phyloP scores from a whole-genome alignment of 2,113 vertebrate species.

The Bos taurus region ARS-UCD2.0 NC_037330.1:36207501-36208000 shows the following conservation, averaged over 20 bases:
- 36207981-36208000: slow-evolving; percentile 32
- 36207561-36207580: slow-evolving; percentile 55
- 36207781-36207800: slow-evolving; percentile 46
- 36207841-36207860: neutral
- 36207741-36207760: slow-evolving; percentile 47
- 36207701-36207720: slow-evolving; percentile 48
- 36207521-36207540: neutral
- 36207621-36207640: slow-evolving; percentile 41
- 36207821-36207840: neutral
- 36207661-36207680: slow-evolving; percentile 19
- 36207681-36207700: slow-evolving; percentile 40
- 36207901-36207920: neutral
- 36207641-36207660: slow-evolving; percentile 43
- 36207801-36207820: neutral
- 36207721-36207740: slow-evolving; percentile 41
- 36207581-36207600: slow-evolving; percentile 56
- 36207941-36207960: slow-evolving; percentile 22
- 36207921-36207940: slow-evolving; percentile 18
- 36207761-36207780: slow-evolving; percentile 47
- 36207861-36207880: neutral
- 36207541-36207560: slow-evolving; percentile 7
- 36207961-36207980: slow-evolving; percentile 14
- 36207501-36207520: slow-evolving; percentile 44
- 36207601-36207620: slow-evolving; percentile 50
- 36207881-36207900: neutral